Evolutionary conservation across 2,113 vertebrate genomes (phyloP), one percentile per base, ranked within the genome.

Genomic region (Apistogramma diplotaenia): DNA sequence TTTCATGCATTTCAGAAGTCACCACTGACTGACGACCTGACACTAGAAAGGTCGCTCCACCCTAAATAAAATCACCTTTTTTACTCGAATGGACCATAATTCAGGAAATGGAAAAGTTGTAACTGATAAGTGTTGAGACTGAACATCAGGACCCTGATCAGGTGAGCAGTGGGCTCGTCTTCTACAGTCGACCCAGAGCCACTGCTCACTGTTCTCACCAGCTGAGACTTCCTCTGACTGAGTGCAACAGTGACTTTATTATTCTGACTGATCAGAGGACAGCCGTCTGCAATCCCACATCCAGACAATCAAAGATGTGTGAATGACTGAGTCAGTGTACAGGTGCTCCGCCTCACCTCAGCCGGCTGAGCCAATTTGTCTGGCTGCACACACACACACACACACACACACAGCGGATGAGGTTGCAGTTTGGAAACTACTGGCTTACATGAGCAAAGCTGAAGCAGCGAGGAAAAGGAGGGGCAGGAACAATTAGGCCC

Each of bases 271-370:
- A 83, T 76, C 57, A 76, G 31, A 71, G 87, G 61, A 35, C 79
- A 89, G 60, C 49, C 70, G 55, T 55, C 57, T 78, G 72, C 90
- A 87, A 93, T 90, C 85, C 81, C 43, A 71, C 74, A 27, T 58
- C 80, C 79, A 93, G 92, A 91, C 85, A 54, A 72, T 53, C 21
- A 8, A 8, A 11, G 65, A 31, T 74, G 43, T 80, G 80, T 57
- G 58, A 78, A 84, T 81, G 85, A 82, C 49, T 93, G 82, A 91
- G 78, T 85, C 74, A 81, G 72, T 21, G 23, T 76, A 53, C 59
- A 76, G 73, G 88, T 87, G 86, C 85, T 89, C 78, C 92, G 84
- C 87, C 85, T 90, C 85, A 83, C 73, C 31, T 74, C 83, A 77
- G 73, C 76, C 84, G 85, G 60, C 74, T 78, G 43, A 65, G 25